Evolutionary conservation across 2,113 vertebrate genomes (phyloP), one percentile per base, ranked within the genome.

Genomic region (Lycaon pictus): DNA sequence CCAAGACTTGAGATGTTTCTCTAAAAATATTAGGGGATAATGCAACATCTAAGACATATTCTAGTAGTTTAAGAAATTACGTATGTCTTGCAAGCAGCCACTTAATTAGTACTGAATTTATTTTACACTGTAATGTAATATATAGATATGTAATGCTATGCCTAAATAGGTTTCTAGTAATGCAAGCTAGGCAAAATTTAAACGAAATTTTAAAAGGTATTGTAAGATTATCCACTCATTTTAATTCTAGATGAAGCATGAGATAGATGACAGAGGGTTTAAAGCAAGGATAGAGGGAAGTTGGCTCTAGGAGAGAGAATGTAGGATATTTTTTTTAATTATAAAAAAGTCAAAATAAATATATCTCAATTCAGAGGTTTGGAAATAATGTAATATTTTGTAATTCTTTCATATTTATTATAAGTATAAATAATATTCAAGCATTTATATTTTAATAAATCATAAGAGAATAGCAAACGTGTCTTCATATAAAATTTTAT

Each of bases 281-380:
- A 93, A 90, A 74, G 25, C 4, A 80, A 93, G 22, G 94, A 55
- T 35, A 88, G 87, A 97, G 29, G 56, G 90, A 74, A 60, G 74
- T 7, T 58, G 12, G 19, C 55, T 77, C 7, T 63, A 81, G n/a
- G 27, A 58, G 7, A 86, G 22, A 95, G 35, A 83, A 89, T 63
- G 16, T 43, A 86, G 27, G 60, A 37, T 72, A 27, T n/a, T 56
- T 76, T n/a, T 80, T 82, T 19, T 19, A 62, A 65, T 65, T 20
- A 43, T 48, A 67, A 87, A 20, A 79, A 25, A 82, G 16, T 55
- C 2, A 74, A 43, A 83, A 86, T 27, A 7, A 85, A 93, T 20
- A 65, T 8, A 53, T 79, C 5, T 81, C 3, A 93, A 84, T 80
- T 83, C 11, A 63, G 17, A 88, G 12, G 9, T 67, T 74, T 62